phyloP scores from a whole-genome alignment of 2,888 invertebrate genomes.

The Machimus rusticus region DNA sequence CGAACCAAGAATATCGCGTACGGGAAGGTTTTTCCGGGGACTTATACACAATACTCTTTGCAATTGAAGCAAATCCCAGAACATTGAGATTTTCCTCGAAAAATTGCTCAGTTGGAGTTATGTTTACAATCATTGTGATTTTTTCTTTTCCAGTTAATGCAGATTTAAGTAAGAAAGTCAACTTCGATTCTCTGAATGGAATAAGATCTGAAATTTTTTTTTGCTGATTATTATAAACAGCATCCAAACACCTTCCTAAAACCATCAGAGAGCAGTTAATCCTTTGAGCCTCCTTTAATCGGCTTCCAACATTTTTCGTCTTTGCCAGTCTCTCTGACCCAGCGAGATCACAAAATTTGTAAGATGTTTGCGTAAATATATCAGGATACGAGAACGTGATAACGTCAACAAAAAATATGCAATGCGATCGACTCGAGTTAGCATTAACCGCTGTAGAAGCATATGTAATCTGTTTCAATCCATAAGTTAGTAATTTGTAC shows the following conservation, averaged over 20 bases:
- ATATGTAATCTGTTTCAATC: conserved; percentile 74
- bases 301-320: conserved; percentile 74
- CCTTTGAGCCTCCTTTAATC: conserved; percentile 83
- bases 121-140: conserved; percentile 79
- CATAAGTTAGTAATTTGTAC: conserved; percentile 77
- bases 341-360: conserved; percentile 91
- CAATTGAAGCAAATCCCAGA: conserved; percentile 81
- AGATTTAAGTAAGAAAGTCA: conserved; percentile 84
- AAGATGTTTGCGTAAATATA: conserved; percentile 64
- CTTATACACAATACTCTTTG: conserved; percentile 67
- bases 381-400: conserved; percentile 63
- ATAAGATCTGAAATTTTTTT: conserved; percentile 55
- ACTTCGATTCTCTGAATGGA: conserved; percentile 78
- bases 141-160: conserved; percentile 71
- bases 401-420: conserved; percentile 83
- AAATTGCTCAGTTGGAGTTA: conserved; percentile 77
- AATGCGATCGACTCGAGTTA: conserved; percentile 87
- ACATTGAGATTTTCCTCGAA: conserved; percentile 85
- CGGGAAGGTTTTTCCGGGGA: conserved; percentile 47
- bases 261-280: conserved; percentile 90
- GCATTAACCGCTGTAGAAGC: conserved; percentile 82
- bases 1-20: neutral
- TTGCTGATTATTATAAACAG: conserved; percentile 62
- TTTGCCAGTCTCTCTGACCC: conserved; percentile 84
- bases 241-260: conserved; percentile 80